These are phyloP conservation scores for Clarias pachynema DNA, from an alignment of 2,797 vertebrate species.

Conservation along the genomic window DNA sequence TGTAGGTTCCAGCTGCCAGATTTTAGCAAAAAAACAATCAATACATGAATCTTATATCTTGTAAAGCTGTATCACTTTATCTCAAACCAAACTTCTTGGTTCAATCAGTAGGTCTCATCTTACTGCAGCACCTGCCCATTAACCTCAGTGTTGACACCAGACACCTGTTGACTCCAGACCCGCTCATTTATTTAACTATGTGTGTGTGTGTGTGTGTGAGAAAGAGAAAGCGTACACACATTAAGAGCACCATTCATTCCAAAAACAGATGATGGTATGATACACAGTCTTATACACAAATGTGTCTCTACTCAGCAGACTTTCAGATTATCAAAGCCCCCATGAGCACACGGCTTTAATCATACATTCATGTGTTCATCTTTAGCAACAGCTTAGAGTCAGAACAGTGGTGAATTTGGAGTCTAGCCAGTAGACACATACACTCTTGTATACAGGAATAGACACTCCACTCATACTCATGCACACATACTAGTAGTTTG, in stretches of 20 bases:
- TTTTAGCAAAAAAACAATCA: neutral
- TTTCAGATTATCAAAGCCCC: neutral
- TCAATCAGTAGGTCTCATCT: slow-evolving; percentile 30
- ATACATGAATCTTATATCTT: neutral
- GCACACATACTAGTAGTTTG: neutral
- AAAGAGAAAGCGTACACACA: neutral
- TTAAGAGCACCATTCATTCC: neutral
- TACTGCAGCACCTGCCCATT: slow-evolving; percentile 16
- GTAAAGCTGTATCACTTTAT: neutral
- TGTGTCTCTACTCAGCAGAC: neutral
- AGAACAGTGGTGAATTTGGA: neutral
- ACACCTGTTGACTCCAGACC: slow-evolving; percentile 35
- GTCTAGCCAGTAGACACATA: neutral
- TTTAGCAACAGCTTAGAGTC: neutral
- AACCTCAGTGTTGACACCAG: slow-evolving; percentile 20
- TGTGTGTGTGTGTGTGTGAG: neutral
- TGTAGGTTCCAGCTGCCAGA: neutral
- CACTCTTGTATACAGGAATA: too few relatives aligned
- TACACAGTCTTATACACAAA: neutral
- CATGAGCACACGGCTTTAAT: slow-evolving; percentile 36
- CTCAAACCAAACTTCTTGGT: slow-evolving; percentile 13
- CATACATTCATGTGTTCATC: neutral
- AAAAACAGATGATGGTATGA: neutral
- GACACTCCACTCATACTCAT: neutral
- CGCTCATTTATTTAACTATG: slow-evolving; percentile 13